Evolutionary conservation across 2,888 invertebrate species (phyloP).

Genomic region (Hydriomena furcata): DNA sequence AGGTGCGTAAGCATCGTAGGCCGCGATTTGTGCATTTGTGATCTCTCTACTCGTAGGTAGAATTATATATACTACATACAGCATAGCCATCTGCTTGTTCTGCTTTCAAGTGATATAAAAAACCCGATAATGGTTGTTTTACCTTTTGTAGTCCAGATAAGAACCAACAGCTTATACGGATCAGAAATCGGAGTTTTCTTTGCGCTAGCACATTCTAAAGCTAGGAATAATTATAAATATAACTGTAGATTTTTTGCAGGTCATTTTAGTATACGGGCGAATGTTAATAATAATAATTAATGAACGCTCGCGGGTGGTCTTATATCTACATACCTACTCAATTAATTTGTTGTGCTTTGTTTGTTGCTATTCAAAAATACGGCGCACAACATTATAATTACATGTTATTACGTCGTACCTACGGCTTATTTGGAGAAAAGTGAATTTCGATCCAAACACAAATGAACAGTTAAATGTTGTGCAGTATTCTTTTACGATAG

Average conservation of each 20-base stretch:
- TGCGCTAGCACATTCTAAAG: too few relatives aligned
- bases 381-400: neutral
- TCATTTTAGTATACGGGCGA: slow-evolving; percentile 7
- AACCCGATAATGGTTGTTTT: too few relatives aligned
- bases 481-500: too few relatives aligned
- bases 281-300: slow-evolving; percentile 10
- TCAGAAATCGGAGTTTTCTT: too few relatives aligned
- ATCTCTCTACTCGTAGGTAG: too few relatives aligned
- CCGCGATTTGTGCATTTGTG: too few relatives aligned
- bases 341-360: slow-evolving; percentile 54
- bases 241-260: slow-evolving; percentile 1
- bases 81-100: too few relatives aligned
- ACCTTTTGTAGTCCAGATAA: too few relatives aligned
- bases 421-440: neutral
- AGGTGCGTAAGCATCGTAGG: too few relatives aligned
- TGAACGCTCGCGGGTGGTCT: slow-evolving; percentile 49
- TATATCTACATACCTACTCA: slow-evolving; percentile 42
- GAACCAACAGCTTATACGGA: too few relatives aligned
- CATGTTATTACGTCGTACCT: slow-evolving; percentile 4
- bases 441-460: neutral
- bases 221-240: neutral
- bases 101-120: too few relatives aligned
- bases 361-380: slow-evolving; percentile 3
- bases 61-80: too few relatives aligned
- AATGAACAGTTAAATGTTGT: neutral